These are phyloP conservation scores for Chironex yamaguchii DNA, from an alignment of 30 jellyfish, hydroid and myxozoan species.

Conservation along the genomic window DNA sequence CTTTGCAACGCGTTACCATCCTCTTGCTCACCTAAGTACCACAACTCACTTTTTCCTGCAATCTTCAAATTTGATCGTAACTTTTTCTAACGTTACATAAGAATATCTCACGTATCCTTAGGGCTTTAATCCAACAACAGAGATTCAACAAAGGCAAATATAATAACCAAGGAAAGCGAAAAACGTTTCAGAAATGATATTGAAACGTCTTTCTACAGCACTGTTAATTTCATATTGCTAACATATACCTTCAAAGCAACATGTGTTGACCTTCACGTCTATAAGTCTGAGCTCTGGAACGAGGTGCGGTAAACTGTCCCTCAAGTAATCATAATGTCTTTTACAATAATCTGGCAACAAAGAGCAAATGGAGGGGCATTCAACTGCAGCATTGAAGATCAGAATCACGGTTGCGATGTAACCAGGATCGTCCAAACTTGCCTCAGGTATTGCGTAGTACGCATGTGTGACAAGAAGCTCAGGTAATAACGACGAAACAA, in stretches of 20 bases:
- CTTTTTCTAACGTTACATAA: too few species aligned
- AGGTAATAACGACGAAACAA: conserved; percentile 83
- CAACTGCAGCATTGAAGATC: conserved; percentile 89
- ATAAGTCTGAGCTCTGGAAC: conserved; percentile 76
- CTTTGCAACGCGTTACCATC: too few species aligned
- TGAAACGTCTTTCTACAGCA: too few species aligned
- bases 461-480: conserved; percentile 92
- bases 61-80: too few species aligned
- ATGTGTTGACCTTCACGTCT: neutral
- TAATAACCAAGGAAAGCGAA: too few species aligned
- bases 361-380: conserved; percentile 77
- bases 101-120: too few species aligned
- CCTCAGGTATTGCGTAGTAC: conserved; percentile 91
- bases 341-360: conserved; percentile 78
- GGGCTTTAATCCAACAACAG: too few species aligned
- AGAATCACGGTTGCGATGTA: conserved; percentile 84
- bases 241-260: neutral
- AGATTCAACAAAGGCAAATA: too few species aligned
- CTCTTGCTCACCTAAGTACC: too few species aligned
- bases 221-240: too few species aligned
- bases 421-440: conserved; percentile 86
- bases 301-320: conserved; percentile 90
- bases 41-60: too few species aligned
- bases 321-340: conserved; percentile 82
- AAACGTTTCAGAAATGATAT: too few species aligned